phyloP scores from a whole-genome alignment of 2,888 invertebrate genomes.

The Clivina fossor region DNA sequence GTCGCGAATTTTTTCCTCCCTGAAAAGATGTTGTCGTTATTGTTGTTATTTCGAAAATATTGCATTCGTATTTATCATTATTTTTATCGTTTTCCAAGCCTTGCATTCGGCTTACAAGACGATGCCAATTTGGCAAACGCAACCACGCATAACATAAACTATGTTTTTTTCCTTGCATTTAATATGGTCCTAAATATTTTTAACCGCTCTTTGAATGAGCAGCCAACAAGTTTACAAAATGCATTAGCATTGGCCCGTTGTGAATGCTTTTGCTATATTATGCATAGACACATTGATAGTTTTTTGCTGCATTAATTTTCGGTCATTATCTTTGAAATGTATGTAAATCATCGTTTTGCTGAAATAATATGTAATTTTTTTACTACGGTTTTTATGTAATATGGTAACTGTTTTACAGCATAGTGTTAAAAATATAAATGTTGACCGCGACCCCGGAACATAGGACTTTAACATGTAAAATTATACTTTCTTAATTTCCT shows the following conservation, averaged over 20 bases:
- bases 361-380: too few species aligned
- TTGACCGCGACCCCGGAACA: too few species aligned
- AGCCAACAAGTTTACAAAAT: constrained; percentile 19
- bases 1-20: neutral
- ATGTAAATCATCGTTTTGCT: too few species aligned
- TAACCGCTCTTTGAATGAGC: neutral
- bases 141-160: constrained; percentile 29
- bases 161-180: constrained; percentile 27
- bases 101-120: neutral
- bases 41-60: constrained; percentile 12
- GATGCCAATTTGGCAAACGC: constrained; percentile 29
- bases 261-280: too few species aligned
- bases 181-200: constrained; percentile 31
- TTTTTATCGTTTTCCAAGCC: constrained; percentile 25
- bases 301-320: too few species aligned
- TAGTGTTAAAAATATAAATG: too few species aligned
- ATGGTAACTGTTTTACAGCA: too few species aligned
- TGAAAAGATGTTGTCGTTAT: neutral
- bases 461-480: too few species aligned
- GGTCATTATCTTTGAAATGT: too few species aligned
- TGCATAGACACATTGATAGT: too few species aligned
- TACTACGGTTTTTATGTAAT: too few species aligned
- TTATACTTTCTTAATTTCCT: too few species aligned
- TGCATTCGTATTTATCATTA: constrained; percentile 32
- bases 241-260: constrained; percentile 15